phyloP scores from a whole-genome alignment of 2,797 vertebrate genomes.

The Scolopax rusticola region DNA sequence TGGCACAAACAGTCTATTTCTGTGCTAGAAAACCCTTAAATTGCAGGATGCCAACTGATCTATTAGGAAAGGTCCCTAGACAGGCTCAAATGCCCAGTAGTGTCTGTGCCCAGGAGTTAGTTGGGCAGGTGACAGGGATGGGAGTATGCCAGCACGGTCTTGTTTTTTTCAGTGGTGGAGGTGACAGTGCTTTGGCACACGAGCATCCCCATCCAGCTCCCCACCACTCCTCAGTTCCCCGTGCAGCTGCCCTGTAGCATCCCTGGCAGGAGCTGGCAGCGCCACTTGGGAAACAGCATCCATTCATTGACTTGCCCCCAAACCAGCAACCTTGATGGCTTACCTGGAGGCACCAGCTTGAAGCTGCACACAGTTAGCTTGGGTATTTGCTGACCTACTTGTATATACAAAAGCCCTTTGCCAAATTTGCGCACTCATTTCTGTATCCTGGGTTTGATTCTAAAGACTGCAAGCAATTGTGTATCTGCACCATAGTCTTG shows the following conservation, averaged over 20 bases:
- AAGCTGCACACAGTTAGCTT: background rate
- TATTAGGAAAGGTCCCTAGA: background rate
- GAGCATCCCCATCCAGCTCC: accelerated
- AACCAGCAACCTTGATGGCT: background rate
- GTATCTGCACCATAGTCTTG: background rate
- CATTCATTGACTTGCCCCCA: background rate
- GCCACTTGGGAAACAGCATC: background rate
- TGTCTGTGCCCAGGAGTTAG: background rate
- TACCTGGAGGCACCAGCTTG: background rate
- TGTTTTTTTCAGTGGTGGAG: background rate
- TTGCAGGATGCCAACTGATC: background rate
- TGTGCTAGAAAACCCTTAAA: background rate
- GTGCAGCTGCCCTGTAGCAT: background rate
- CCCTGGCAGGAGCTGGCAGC: background rate
- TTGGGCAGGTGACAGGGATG: background rate
- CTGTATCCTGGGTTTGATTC: background rate
- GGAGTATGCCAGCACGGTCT: background rate
- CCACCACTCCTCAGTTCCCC: accelerated
- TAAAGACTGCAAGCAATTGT: background rate
- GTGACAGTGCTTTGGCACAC: accelerated
- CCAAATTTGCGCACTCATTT: accelerated
- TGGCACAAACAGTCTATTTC: background rate
- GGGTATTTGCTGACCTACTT: background rate
- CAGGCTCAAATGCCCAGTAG: background rate
- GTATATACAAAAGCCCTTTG: background rate